Percentiles rank a stretch among this genome's conserved stretches.
Conservation (phyloP, 1,140 invertebrate genomes). For the Rhagoletis pomonella region DNA sequence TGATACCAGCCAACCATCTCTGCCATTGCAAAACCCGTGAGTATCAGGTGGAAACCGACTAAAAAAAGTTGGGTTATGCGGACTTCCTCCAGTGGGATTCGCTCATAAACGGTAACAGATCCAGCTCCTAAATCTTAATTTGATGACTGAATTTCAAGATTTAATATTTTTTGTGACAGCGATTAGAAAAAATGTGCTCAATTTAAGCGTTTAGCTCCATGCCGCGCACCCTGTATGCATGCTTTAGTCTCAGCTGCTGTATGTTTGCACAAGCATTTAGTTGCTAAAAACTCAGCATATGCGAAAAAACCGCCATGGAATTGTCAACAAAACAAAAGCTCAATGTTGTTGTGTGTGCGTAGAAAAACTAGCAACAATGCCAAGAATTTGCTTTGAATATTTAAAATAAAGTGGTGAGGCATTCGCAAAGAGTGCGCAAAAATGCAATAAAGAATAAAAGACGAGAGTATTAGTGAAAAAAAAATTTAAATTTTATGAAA, state of each 20-base stretch:
- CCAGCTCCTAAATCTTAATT: too few relatives aligned
- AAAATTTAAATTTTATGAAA: neutral
- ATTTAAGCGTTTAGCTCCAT: too few relatives aligned
- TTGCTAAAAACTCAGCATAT: neutral
- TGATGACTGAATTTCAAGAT: too few relatives aligned
- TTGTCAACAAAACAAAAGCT: neutral
- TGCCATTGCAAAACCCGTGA: too few relatives aligned
- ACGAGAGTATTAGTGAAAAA: neutral
- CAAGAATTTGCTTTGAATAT: slow-evolving; percentile 20
- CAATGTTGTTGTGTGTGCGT: neutral
- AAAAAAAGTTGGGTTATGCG: too few relatives aligned
- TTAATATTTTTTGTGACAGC: too few relatives aligned
- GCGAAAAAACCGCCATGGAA: neutral
- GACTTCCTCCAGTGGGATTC: too few relatives aligned
- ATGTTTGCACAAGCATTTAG: neutral
- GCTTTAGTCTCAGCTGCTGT: too few relatives aligned
- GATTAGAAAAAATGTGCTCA: too few relatives aligned
- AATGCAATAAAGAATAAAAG: neutral
- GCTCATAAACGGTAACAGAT: too few relatives aligned
- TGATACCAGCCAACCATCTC: too few relatives aligned
- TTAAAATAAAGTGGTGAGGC: slow-evolving; percentile 9
- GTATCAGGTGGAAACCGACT: too few relatives aligned
- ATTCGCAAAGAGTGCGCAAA: neutral
- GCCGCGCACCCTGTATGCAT: neutral
- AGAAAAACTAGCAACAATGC: neutral